Base-by-base conservation (phyloP, 2,797 vertebrate genomes). In the Perodicticus potto region DNA sequence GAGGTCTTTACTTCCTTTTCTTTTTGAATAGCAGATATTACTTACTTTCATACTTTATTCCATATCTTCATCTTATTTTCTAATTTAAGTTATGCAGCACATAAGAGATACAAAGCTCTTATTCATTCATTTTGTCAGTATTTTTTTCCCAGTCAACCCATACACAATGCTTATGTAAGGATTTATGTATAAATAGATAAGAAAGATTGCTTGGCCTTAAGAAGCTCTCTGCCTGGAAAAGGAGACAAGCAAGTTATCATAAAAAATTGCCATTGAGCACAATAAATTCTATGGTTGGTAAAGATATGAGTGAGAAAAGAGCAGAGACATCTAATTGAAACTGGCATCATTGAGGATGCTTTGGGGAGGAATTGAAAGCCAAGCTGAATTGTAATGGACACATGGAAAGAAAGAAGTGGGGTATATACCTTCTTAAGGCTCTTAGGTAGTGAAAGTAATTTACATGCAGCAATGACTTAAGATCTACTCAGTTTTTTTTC, bases 291-390 rank as follows among this genome's bases (percentile, higher is more conserved):
- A 10, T 84, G 45, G 70, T 25, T 76, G 25, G 3, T 67, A 37
- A 86, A 97, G 73, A 22, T 55, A 12, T 53, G 40, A 92, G 1
- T 86, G n/a, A 87, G 73, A 53, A 67, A 94, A 53, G 10, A 86
- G 4, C 23, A 34, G 40, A 55, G 37, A 40, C 2, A 72, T 2
- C 1, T 55, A 65, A 57, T 59, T 69, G 61, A 77, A 86, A 77
- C 45, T 55, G 25, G 11, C 14, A 13, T n/a, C 23, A 55, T 45
- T 16, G 19, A 3, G 6, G 37, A 74, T 7, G 12, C 0, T 3
- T 93, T 88, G 32, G 32, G 45, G 29, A 76, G 13, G 11, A 82
- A 55, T 3, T n/a, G 4, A 14, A 14, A 32, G 11, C 1, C 5
- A 6, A 59, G 11, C 2, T 73, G 27, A 94, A 81, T 45, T 86